Evolutionary conservation across 2,888 invertebrate species (phyloP).

Genomic region (Parnassius smintheus): DNA sequence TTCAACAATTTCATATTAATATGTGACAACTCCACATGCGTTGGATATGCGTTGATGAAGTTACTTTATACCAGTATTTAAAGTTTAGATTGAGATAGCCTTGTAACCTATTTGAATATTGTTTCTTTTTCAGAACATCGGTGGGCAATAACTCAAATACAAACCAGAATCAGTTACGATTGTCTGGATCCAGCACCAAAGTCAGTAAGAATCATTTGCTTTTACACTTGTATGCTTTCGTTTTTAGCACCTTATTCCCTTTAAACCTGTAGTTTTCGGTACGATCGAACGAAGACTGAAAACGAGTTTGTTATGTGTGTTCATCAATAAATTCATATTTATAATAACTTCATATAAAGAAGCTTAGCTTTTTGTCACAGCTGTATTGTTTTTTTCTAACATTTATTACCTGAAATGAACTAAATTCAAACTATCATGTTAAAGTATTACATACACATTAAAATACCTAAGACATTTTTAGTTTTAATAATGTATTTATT

Average conservation of each 20-base stretch:
- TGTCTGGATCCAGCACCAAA: constrained; percentile 91
- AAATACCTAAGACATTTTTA: too few species aligned
- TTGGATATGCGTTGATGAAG: too few species aligned
- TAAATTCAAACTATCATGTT: not conserved
- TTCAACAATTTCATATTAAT: too few species aligned
- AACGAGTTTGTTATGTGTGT: not conserved
- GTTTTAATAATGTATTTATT: too few species aligned
- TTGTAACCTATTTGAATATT: not conserved
- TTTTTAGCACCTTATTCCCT: constrained; percentile 45
- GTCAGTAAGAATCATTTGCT: constrained; percentile 97
- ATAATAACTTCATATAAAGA: not conserved
- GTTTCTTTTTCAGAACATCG: constrained; percentile 74
- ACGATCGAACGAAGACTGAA: constrained; percentile 7
- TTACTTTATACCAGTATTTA: too few species aligned
- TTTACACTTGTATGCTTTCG: constrained; percentile 65
- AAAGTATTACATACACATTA: too few species aligned
- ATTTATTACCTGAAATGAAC: not conserved
- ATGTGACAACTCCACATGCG: too few species aligned
- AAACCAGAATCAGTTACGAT: constrained; percentile 80
- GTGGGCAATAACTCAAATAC: constrained; percentile 73
- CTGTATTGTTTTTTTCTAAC: constrained; percentile 1
- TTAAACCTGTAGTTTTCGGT: constrained; percentile 39
- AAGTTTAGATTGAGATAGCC: too few species aligned
- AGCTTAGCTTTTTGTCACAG: not conserved
- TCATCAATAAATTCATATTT: not conserved